Evolutionary conservation across 1,140 invertebrate species (phyloP), one percentile per base, ranked within the genome.

Genomic region (Medauroidea extradentata): DNA sequence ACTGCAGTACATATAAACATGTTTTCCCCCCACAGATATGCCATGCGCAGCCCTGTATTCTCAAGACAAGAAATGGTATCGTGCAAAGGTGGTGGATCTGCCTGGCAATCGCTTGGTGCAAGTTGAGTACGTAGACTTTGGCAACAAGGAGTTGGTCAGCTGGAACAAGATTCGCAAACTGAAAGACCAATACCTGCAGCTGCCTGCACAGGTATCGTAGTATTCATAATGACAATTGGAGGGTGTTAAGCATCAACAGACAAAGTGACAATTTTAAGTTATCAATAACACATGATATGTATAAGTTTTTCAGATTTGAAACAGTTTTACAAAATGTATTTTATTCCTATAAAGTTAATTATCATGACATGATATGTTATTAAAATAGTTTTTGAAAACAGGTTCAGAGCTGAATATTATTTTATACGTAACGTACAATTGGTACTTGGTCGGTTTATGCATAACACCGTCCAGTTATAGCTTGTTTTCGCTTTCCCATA

Each of bases 91-190:
- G 2, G 46, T 57, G 8, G 65, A 64, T 29, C 61, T 76, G 16
- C 71, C 71, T 2, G 69, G 68, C 2, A 49, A 68, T 21, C 67
- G 70, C 43, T 71, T 64, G 52, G 71, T 79, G 0, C 62, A 72
- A 61, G 75, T 84, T 2, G 72, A 73, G 53, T 76, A 74, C 48
- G 75, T 84, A 1, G 82, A 84, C 63, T 71, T 65, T 64, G 82
- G 82, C 24, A 71, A 69, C 24, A 71, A 53, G 1, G 62, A 70
- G 39, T 54, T 56, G 7, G 41, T 79, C 13, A 41, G 59, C 5
- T 73, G 68, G 34, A 53, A 70, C 9, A 44, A 61, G 3, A 62
- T 79, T 25, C 66, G 69, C 53, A 62, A 52, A 7, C 66, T 79
- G 1, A 59, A 67, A 1, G 27, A 62, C 3, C 56, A 60, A 5